Evolutionary conservation across 2,113 vertebrate genomes (phyloP).

Genomic region (Nibea coibor): DNA sequence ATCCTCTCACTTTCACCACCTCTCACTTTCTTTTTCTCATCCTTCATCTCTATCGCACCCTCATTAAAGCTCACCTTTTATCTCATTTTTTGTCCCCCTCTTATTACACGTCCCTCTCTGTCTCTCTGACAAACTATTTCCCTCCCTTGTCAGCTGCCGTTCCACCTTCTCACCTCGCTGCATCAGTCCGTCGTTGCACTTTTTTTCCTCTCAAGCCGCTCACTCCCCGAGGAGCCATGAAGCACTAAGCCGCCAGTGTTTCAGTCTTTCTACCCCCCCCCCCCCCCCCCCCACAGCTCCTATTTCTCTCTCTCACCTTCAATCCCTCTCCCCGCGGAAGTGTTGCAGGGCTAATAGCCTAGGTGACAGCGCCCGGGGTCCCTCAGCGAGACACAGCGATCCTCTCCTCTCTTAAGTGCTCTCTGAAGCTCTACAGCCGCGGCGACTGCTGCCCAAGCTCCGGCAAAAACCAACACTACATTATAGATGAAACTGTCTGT

Average conservation of each 20-base stretch:
- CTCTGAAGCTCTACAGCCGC: conserved; percentile 57
- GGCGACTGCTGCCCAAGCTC: conserved; percentile 10
- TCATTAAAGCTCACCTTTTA: conserved; percentile 24
- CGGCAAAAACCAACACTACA: conserved; percentile 66
- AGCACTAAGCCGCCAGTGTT: conserved; percentile 45
- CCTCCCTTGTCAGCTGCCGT: conserved; percentile 42
- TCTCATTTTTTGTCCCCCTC: conserved; percentile 9
- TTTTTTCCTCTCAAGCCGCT: conserved; percentile 29
- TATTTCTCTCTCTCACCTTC: conserved; percentile 54
- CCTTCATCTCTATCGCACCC: background rate
- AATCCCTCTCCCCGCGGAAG: conserved; percentile 52
- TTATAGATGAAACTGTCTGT: conserved; percentile 75
- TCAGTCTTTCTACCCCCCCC: background rate
- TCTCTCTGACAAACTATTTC: conserved; percentile 13
- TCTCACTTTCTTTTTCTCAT: background rate
- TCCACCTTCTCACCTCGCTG: conserved; percentile 33
- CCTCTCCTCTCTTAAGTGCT: conserved; percentile 73
- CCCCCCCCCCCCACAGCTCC: background rate
- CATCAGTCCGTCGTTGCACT: conserved; percentile 43
- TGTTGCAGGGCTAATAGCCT: conserved; percentile 62
- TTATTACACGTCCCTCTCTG: conserved; percentile 16
- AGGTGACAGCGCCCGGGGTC: conserved; percentile 60
- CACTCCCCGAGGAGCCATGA: conserved; percentile 39
- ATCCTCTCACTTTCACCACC: conserved; percentile 12
- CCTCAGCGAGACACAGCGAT: conserved; percentile 48